A percentile compares a stretch with the other conserved stretches of the same genome.
Evolutionary conservation across 2,888 invertebrate species (phyloP).

Genomic region (Amorpha juglandis): DNA sequence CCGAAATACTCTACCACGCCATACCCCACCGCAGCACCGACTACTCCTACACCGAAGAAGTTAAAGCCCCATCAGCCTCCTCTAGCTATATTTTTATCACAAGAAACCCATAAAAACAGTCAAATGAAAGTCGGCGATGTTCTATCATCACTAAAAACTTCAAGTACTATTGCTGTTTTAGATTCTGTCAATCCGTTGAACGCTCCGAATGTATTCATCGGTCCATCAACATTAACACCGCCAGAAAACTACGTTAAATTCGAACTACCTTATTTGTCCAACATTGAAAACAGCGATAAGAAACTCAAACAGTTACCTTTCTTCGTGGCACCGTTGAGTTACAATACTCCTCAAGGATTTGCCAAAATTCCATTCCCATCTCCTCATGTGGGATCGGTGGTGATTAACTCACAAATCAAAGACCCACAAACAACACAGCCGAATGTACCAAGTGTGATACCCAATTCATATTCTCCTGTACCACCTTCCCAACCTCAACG

Average conservation of each 20-base stretch:
- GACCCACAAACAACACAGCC: constrained; percentile 48
- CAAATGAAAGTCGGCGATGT: constrained; percentile 88
- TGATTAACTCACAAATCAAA: constrained; percentile 85
- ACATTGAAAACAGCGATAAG: constrained; percentile 87
- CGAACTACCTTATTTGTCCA: constrained; percentile 92
- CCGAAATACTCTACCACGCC: constrained; percentile 73
- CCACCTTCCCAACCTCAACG: constrained; percentile 46
- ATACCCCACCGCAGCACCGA: constrained; percentile 70
- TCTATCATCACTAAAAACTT: constrained; percentile 87
- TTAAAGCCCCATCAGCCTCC: constrained; percentile 93
- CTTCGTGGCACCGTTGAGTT: constrained; percentile 93
- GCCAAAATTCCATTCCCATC: constrained; percentile 94
- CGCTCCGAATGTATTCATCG: constrained; percentile 91
- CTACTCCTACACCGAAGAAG: constrained; percentile 81
- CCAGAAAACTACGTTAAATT: constrained; percentile 91
- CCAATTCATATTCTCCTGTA: constrained; percentile 48
- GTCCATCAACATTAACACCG: constrained; percentile 89
- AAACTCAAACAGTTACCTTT: constrained; percentile 91
- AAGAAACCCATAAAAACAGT: constrained; percentile 71
- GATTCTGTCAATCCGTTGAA: constrained; percentile 88
- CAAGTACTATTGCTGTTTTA: constrained; percentile 90
- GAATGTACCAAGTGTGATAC: constrained; percentile 42
- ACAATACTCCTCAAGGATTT: constrained; percentile 92
- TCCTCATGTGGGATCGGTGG: constrained; percentile 94
- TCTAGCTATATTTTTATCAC: constrained; percentile 90